Conservation (phyloP, 2,113 vertebrate genomes). For the Oncorhynchus nerka region DNA sequence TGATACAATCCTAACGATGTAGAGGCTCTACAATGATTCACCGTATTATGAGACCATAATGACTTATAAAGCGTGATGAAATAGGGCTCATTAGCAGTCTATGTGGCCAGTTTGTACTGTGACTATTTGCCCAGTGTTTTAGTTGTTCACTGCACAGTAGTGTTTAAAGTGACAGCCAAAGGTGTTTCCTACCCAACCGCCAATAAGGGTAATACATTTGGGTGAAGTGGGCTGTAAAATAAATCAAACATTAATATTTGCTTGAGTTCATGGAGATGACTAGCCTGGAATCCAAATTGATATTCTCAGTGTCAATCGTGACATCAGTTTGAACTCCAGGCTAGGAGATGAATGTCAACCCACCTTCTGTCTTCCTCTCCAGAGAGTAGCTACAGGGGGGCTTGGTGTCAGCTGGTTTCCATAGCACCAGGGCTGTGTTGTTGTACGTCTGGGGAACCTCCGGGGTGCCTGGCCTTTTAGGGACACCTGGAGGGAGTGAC, state of each 20-base stretch:
- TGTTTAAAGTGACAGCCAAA: background rate
- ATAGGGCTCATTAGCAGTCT: constrained; percentile 14
- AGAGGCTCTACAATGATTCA: constrained; percentile 2
- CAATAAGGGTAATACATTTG: background rate
- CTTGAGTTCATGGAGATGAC: background rate
- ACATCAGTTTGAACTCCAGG: background rate
- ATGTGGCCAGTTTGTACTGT: background rate
- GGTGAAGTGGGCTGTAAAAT: background rate
- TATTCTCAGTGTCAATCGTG: too few relatives aligned
- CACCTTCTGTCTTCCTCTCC: constrained; percentile 86
- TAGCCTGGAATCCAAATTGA: too few relatives aligned
- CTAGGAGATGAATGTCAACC: constrained; percentile 8
- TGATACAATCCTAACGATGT: background rate
- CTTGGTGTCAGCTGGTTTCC: constrained; percentile 86
- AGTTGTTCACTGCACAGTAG: constrained; percentile 20
- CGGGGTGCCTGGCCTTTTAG: constrained; percentile 84
- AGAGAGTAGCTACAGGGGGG: constrained; percentile 87
- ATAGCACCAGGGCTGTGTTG: constrained; percentile 89
- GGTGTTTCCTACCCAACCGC: background rate
- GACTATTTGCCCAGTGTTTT: constrained; percentile 9
- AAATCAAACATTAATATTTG: background rate
- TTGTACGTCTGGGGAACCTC: constrained; percentile 92
- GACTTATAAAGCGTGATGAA: constrained; percentile 14
- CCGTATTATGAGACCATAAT: constrained; percentile 12
- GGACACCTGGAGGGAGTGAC: constrained; percentile 72